These are phyloP conservation scores for Thunnus thynnus DNA, from an alignment of 2,113 vertebrate genomes.

Conservation along the genomic window DNA sequence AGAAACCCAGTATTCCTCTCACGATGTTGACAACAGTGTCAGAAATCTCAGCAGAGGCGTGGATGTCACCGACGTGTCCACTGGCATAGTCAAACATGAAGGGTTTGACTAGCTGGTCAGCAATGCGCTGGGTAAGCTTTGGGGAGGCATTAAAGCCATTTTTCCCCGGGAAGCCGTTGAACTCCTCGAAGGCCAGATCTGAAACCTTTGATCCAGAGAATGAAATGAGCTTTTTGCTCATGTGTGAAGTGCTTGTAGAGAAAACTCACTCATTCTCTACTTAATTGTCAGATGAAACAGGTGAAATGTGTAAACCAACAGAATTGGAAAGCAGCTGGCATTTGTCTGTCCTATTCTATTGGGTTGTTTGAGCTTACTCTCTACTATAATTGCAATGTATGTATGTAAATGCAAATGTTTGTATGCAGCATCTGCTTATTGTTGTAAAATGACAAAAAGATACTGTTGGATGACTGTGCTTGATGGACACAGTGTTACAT, in stretches of 20 bases:
- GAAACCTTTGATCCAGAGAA: conserved; percentile 70
- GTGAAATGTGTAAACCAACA: background rate
- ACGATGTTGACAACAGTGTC: conserved; percentile 83
- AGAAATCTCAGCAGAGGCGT: conserved; percentile 66
- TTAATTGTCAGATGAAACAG: background rate
- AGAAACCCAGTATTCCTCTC: conserved; percentile 83
- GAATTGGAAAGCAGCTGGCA: background rate
- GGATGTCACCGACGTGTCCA: conserved; percentile 79
- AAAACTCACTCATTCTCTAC: background rate
- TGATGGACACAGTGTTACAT: background rate
- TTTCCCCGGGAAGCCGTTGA: conserved; percentile 79
- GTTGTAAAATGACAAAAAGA: background rate
- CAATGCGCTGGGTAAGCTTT: conserved; percentile 70
- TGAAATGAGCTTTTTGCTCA: background rate
- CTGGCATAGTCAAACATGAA: conserved; percentile 76
- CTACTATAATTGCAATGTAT: background rate
- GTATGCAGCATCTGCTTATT: background rate
- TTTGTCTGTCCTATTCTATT: background rate
- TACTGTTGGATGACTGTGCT: no score
- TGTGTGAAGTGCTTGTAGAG: background rate
- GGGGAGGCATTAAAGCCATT: conserved; percentile 59
- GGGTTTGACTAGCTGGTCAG: conserved; percentile 76
- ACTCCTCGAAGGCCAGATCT: conserved; percentile 79
- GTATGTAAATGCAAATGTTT: background rate
- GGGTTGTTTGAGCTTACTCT: background rate